These are phyloP conservation scores for Leucania comma DNA, from an alignment of 2,888 invertebrate species.

Conservation along the genomic window DNA sequence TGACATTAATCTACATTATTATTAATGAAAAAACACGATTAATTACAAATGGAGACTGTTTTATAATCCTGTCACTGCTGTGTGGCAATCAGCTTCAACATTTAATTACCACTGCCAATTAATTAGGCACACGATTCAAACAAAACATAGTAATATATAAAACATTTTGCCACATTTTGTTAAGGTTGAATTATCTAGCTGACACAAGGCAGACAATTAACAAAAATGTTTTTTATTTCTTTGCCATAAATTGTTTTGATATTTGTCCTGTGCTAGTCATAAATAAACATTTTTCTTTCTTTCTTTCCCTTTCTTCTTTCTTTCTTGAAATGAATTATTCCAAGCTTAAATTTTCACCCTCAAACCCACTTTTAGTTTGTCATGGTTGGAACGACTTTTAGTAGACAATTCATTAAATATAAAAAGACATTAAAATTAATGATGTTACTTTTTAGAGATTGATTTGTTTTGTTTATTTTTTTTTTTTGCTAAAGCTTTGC, in stretches of 20 bases:
- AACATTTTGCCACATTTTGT: conserved; percentile 14
- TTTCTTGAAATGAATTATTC: too few species aligned
- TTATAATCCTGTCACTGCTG: conserved; percentile 8
- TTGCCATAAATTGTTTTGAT: neutral
- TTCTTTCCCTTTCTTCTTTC: too few species aligned
- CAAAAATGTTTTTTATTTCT: neutral
- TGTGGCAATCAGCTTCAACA: conserved; percentile 4
- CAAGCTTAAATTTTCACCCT: too few species aligned
- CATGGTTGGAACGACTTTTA: too few species aligned
- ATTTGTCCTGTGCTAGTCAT: too few species aligned
- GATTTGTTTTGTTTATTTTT: too few species aligned
- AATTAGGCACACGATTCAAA: conserved; percentile 27
- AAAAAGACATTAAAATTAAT: too few species aligned
- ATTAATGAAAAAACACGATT: conserved; percentile 19
- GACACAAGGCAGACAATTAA: conserved; percentile 14
- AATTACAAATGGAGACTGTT: conserved; percentile 17
- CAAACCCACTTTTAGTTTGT: too few species aligned
- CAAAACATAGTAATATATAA: conserved; percentile 14
- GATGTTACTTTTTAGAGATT: too few species aligned
- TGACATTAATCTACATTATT: neutral
- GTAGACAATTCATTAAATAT: too few species aligned
- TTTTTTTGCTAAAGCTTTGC: too few species aligned
- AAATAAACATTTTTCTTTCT: too few species aligned
- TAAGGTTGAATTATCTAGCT: neutral
- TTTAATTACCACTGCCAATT: conserved; percentile 20